Base-by-base conservation (phyloP, 2,797 vertebrate species). In the Manis crassicaudata region DNA sequence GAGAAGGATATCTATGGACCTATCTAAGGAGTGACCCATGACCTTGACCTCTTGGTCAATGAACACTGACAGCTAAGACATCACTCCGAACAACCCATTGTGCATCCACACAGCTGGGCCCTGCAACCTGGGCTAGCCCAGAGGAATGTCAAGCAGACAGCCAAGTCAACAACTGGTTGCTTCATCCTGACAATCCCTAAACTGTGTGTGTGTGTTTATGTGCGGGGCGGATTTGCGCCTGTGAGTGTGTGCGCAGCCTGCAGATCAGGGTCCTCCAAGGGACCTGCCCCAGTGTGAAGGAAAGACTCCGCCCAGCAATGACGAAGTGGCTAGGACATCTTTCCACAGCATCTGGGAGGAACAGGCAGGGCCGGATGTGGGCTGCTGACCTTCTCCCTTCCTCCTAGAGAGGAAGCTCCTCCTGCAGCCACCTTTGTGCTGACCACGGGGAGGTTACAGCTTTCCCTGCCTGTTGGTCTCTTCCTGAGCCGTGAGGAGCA, bases 381-480 rank as follows among this genome's bases (percentile, higher is more conserved):
- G 75, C 93, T 16, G 14, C 89, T 40, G 96, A 97, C 96, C 97
- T 98, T 98, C 96, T 97, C 97, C 97, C 97, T 98, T 98, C 97
- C 97, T 98, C 95, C 97, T 56, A 3, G 29, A 97, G 76, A 97
- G 97, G 97, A 98, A 98, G 97, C 97, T 94, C 97, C 97, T 98
- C 97, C 97, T 97, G 94, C 16, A 18, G 85, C 97, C 97, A 97
- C 97, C 97, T 97, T 96, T 97, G 97, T 97, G 93, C 96, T 95
- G 94, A 95, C 91, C 83, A 43, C 92, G 90, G 96, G 97, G 96
- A 6, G 96, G 96, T 95, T 85, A 92, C 94, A 40, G 92, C 21
- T 14, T 89, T 96, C 96, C 91, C 91, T 73, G 97, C 87, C 86
- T 95, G 96, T 96, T 43, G 17, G 92, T 90, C 96, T 92, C 93